A percentile compares a stretch with the other conserved stretches of the same genome.
These are phyloP conservation scores for Bradypodion pumilum DNA, from an alignment of 2,797 vertebrate species.

Conservation along the genomic window DNA sequence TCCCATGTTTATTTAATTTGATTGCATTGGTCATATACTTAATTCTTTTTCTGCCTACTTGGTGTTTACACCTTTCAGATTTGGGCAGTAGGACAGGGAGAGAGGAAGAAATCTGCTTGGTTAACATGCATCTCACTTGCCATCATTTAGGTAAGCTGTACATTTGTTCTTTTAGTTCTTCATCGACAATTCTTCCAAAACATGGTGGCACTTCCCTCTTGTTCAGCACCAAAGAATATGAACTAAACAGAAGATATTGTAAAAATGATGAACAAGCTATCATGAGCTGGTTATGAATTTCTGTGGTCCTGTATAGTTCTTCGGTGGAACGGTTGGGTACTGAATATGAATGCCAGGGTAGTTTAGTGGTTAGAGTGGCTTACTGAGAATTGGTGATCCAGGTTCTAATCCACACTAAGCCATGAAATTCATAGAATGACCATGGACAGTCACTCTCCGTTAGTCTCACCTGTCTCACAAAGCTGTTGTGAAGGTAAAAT, in stretches of 20 bases:
- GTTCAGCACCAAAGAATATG: neutral
- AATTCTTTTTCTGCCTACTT: slow-evolving; percentile 25
- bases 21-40: slow-evolving; percentile 20
- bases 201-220: neutral
- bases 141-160: slow-evolving; percentile 43
- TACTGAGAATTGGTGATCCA: neutral
- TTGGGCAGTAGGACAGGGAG: slow-evolving; percentile 40
- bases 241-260: neutral
- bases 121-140: slow-evolving; percentile 46
- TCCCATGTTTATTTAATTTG: slow-evolving; percentile 32
- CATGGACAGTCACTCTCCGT: neutral
- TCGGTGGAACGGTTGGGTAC: neutral
- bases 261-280: neutral
- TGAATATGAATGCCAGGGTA: neutral
- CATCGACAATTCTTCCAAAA: neutral
- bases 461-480: neutral
- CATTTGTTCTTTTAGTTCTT: slow-evolving; percentile 37
- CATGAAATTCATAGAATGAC: neutral
- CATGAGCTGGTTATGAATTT: neutral
- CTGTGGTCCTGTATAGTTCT: neutral
- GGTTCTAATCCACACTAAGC: neutral
- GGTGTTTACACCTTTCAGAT: slow-evolving; percentile 33
- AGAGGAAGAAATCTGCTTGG: slow-evolving; percentile 49
- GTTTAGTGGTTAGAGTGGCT: neutral
- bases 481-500: neutral